phyloP scores from a whole-genome alignment of 2,797 vertebrate species.

The Chelmon rostratus region DNA sequence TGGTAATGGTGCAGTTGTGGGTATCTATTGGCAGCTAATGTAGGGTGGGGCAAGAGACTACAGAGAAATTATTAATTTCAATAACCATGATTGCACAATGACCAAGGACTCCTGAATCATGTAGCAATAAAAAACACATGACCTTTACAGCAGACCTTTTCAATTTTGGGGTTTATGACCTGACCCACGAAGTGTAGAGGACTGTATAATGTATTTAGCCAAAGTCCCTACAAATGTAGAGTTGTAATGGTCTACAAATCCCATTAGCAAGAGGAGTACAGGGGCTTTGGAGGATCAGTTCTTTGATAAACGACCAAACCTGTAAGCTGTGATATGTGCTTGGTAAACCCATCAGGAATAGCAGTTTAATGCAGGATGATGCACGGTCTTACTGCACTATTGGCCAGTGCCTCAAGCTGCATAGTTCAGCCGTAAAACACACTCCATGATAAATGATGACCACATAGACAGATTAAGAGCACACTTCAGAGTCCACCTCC shows the following conservation, averaged over 20 bases:
- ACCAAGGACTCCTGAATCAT: constrained; percentile 26
- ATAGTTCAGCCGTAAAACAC: constrained; percentile 17
- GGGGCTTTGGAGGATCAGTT: background rate
- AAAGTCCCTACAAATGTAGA: background rate
- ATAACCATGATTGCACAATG: constrained; percentile 22
- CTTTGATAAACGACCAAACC: constrained; percentile 20
- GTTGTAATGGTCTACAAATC: background rate
- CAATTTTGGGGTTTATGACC: background rate
- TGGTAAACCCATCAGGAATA: constrained; percentile 18
- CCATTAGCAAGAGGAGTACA: background rate
- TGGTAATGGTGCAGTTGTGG: constrained; percentile 49
- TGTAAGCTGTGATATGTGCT: background rate
- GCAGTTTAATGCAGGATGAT: constrained; percentile 14
- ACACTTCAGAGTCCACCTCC: background rate
- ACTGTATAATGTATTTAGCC: background rate
- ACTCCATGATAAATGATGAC: background rate
- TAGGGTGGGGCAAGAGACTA: constrained; percentile 23
- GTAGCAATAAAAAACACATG: constrained; percentile 4
- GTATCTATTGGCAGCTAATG: constrained; percentile 42
- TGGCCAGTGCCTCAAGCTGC: background rate
- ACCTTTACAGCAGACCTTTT: background rate
- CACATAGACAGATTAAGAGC: background rate
- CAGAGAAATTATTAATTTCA: constrained; percentile 40
- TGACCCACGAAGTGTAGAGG: background rate
- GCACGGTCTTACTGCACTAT: background rate